Evolutionary conservation across 2,113 vertebrate species (phyloP).

Genomic region (Corythaeola cristata): DNA sequence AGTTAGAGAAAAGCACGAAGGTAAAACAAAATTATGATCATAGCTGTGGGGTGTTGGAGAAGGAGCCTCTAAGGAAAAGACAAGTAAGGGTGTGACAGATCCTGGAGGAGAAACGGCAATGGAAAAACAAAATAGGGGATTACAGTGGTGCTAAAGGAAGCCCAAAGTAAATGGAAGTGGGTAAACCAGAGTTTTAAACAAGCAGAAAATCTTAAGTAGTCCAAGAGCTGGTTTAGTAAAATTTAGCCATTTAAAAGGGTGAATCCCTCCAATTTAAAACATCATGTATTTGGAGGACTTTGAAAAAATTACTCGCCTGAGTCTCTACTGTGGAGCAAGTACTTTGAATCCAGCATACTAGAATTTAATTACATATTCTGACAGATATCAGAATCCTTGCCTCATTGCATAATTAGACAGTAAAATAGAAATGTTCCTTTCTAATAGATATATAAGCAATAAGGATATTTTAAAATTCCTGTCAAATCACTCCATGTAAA

Average conservation of each 20-base stretch:
- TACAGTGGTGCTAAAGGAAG: neutral
- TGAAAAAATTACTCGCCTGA: neutral
- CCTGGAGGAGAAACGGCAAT: neutral
- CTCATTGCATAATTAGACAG: slow-evolving; percentile 22
- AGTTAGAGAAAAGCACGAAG: neutral
- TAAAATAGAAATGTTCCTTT: slow-evolving; percentile 40
- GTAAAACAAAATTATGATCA: neutral
- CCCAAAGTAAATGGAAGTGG: neutral
- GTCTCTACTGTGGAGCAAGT: neutral
- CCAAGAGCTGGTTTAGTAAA: neutral
- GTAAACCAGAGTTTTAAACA: neutral
- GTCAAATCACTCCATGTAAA: slow-evolving; percentile 49
- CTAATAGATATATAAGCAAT: slow-evolving; percentile 28
- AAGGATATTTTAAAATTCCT: slow-evolving; percentile 47
- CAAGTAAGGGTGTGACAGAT: neutral
- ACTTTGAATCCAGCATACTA: no score
- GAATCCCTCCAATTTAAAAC: neutral
- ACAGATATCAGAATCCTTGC: neutral
- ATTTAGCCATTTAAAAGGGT: neutral
- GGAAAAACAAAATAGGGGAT: neutral
- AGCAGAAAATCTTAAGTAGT: neutral
- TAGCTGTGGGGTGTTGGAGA: neutral
- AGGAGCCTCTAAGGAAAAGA: neutral
- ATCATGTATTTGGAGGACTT: neutral
- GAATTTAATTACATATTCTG: no score